A percentile compares a stretch with the other conserved stretches of the same genome.
phyloP scores from a whole-genome alignment of 2,797 vertebrate species.

The Acrossocheilus fasciatus region DNA sequence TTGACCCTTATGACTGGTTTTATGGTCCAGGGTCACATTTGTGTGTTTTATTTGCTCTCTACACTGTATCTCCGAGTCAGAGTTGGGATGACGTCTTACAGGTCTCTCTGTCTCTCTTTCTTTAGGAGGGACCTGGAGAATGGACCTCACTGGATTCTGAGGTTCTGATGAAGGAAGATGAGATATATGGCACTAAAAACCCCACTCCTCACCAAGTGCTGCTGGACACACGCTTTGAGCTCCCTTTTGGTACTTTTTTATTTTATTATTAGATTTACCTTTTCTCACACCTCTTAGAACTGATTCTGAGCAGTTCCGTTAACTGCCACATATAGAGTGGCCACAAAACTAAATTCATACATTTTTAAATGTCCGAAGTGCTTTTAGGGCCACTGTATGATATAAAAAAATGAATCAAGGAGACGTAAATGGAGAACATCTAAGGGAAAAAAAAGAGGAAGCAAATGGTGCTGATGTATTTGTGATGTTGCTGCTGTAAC shows the following conservation, averaged over 20 bases:
- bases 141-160: constrained; percentile 93
- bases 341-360: background rate
- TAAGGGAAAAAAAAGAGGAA: background rate
- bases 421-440: background rate
- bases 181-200: constrained; percentile 93
- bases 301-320: background rate
- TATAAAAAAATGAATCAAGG: background rate
- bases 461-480: constrained; percentile 43
- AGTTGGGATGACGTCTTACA: background rate
- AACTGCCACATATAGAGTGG: background rate
- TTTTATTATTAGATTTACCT: background rate
- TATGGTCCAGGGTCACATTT: background rate
- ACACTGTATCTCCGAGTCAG: background rate
- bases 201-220: constrained; percentile 93
- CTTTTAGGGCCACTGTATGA: background rate
- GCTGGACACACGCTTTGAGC: constrained; percentile 93
- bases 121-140: constrained; percentile 92
- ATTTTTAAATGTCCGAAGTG: background rate
- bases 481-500: constrained; percentile 52
- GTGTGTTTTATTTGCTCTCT: background rate
- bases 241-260: constrained; percentile 86
- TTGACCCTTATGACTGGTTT: background rate
- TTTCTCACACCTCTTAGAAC: background rate
- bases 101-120: constrained; percentile 45
- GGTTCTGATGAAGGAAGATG: constrained; percentile 92